phyloP scores from a whole-genome alignment of 30 jellyfish, hydroid and myxozoan species.

The Hydractinia symbiolongicarpus region DNA sequence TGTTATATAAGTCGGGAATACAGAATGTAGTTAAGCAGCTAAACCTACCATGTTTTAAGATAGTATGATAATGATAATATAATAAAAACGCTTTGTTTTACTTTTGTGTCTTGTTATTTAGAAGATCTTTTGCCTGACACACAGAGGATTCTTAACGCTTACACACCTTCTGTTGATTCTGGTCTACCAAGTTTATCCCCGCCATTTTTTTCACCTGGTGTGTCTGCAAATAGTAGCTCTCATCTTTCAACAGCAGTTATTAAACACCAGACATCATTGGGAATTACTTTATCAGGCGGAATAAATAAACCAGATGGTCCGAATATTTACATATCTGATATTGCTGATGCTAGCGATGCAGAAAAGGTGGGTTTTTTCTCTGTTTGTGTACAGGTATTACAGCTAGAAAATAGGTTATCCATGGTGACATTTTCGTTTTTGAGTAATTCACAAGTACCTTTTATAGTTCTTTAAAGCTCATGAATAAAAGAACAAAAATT shows the following conservation, averaged over 20 bases:
- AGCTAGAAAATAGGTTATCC: not conserved
- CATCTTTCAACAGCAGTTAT: slow-evolving; percentile 39
- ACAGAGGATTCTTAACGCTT: not conserved
- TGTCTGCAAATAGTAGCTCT: slow-evolving; percentile 31
- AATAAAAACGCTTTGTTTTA: too few relatives aligned
- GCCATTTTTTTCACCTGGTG: slow-evolving; percentile 51
- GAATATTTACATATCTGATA: slow-evolving; percentile 42
- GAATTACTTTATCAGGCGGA: slow-evolving; percentile 69
- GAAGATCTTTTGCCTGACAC: too few relatives aligned
- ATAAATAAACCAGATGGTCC: slow-evolving; percentile 64
- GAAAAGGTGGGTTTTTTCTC: slow-evolving; percentile 34
- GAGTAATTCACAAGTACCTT: too few relatives aligned
- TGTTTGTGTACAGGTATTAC: not conserved
- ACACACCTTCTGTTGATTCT: slow-evolving; percentile 68
- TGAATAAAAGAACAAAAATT: too few relatives aligned
- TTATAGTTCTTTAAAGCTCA: too few relatives aligned
- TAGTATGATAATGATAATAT: too few relatives aligned
- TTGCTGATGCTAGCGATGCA: slow-evolving; percentile 72
- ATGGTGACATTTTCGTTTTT: not conserved
- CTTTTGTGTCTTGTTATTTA: too few relatives aligned
- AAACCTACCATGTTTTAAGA: too few relatives aligned
- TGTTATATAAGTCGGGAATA: too few relatives aligned
- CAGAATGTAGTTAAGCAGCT: too few relatives aligned
- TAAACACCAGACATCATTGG: slow-evolving; percentile 52
- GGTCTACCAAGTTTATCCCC: slow-evolving; percentile 68